phyloP scores from a whole-genome alignment of 2,797 vertebrate species.

The Coendou prehensilis region DNA sequence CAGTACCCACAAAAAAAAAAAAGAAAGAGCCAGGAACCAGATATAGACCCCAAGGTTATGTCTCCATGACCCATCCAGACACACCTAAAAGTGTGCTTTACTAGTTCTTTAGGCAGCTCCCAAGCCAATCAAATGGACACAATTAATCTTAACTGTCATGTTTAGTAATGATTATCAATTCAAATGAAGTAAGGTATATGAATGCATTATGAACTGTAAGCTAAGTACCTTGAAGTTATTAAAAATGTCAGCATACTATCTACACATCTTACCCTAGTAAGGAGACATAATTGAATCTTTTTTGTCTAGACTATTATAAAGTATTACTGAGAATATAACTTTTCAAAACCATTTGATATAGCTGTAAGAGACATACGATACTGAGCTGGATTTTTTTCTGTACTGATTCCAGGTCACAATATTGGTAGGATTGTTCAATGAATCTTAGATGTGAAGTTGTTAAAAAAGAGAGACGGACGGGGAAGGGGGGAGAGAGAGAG shows the following conservation, averaged over 20 bases:
- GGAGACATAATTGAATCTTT: neutral
- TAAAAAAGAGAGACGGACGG: neutral
- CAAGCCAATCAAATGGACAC: neutral
- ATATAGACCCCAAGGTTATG: neutral
- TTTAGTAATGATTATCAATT: neutral
- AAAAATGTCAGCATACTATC: neutral
- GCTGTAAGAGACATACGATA: neutral
- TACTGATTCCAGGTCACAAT: slow-evolving; percentile 1
- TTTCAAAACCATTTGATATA: neutral
- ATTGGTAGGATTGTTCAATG: neutral
- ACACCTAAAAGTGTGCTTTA: neutral
- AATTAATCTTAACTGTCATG: neutral
- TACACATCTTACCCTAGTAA: neutral
- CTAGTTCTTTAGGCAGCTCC: neutral
- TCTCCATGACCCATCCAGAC: neutral
- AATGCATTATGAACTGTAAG: neutral
- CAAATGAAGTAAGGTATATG: neutral
- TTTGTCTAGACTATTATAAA: neutral
- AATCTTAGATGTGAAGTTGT: slow-evolving; percentile 25
- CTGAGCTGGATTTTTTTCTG: neutral
- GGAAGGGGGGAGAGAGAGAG: neutral
- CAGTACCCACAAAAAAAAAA: too few species aligned
- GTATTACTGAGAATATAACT: neutral
- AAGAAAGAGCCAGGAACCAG: neutral
- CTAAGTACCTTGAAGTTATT: slow-evolving; percentile 11